Evolutionary conservation across 2,888 invertebrate genomes (phyloP), one percentile per base, ranked within the genome.

Genomic region (Pyrgus malvae): DNA sequence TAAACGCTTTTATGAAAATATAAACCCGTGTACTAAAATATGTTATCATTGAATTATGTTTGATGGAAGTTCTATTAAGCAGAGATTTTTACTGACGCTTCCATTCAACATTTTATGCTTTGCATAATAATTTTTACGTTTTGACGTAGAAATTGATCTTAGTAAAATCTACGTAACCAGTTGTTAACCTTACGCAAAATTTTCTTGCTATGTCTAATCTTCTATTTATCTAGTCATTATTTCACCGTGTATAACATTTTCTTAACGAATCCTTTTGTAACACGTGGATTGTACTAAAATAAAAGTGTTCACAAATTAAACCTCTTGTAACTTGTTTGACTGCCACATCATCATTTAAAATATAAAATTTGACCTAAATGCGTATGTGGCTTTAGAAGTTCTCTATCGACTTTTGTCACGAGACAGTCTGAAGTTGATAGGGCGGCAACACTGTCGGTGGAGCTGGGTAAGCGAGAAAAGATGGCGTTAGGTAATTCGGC

Each of bases 1-100:
- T n/a, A n/a, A n/a, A 23, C 35, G 35, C 21, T 33, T 35, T 35
- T 16, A 23, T 46, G 46, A 23, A 46, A 35, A 19, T 23, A 46
- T 21, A 23, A 23, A 16, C 11, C 23, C 21, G 3, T 17, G 9
- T 37, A 44, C 6, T 31, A 17, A 29, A 9, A 9, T 44, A 12
- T 19, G 12, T 12, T 31, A 45, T 19, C 9, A 29, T n/a, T 45
- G 0, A 40, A 23, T 23, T 8, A 12, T 40, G 23, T 23, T 12
- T n/a, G 40, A 11, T 23, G 40, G 23, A 23, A 29, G n/a, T 29
- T 29, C 8, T 29, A 9, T 8, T n/a, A n/a, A n/a, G n/a, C 2
- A 29, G 6, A 9, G n/a, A 9, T 29, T 2, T 6, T 8, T 29
- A 29, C 1, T 38, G 4, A 8, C n/a, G n/a, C n/a, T 40, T 40